Percentiles rank a stretch among this genome's conserved stretches.
These are phyloP conservation scores for Leguminivora glycinivorella DNA, from an alignment of 1,140 invertebrate genomes.

Conservation along the genomic window DNA sequence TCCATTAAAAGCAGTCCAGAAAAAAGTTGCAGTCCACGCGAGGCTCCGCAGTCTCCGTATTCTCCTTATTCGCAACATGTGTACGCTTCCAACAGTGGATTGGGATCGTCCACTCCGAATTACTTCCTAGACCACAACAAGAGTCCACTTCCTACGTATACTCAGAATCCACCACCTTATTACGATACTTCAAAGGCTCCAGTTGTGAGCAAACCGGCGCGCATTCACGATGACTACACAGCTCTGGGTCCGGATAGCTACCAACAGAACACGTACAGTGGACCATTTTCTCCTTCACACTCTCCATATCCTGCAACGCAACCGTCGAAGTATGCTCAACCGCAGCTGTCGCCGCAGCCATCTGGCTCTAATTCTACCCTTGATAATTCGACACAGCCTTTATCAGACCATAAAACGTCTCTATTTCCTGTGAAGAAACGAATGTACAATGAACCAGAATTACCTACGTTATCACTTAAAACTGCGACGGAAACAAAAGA, in stretches of 20 bases:
- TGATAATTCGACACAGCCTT: conserved; percentile 40
- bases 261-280: conserved; percentile 71
- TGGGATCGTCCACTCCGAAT: conserved; percentile 62
- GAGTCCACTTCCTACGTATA: conserved; percentile 70
- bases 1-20: conserved; percentile 86
- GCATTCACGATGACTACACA: conserved; percentile 61
- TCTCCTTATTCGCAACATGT: conserved; percentile 82
- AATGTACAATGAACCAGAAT: conserved; percentile 79
- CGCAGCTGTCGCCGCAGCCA: conserved; percentile 56
- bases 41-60: conserved; percentile 81
- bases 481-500: conserved; percentile 50
- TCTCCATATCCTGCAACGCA: conserved; percentile 56
- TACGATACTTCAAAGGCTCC: conserved; percentile 79
- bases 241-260: conserved; percentile 66
- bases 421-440: conserved; percentile 80
- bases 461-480: conserved; percentile 33
- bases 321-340: conserved; percentile 61
- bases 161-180: conserved; percentile 71
- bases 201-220: conserved; percentile 54
- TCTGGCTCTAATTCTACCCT: conserved; percentile 34
- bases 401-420: conserved; percentile 55
- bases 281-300: conserved; percentile 67
- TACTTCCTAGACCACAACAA: conserved; percentile 72
- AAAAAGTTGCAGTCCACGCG: conserved; percentile 84
- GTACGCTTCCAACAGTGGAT: conserved; percentile 78